A percentile compares a stretch with the other conserved stretches of the same genome.
Conservation (phyloP, 2,113 vertebrate species). For the Chinchilla lanigera region DNA sequence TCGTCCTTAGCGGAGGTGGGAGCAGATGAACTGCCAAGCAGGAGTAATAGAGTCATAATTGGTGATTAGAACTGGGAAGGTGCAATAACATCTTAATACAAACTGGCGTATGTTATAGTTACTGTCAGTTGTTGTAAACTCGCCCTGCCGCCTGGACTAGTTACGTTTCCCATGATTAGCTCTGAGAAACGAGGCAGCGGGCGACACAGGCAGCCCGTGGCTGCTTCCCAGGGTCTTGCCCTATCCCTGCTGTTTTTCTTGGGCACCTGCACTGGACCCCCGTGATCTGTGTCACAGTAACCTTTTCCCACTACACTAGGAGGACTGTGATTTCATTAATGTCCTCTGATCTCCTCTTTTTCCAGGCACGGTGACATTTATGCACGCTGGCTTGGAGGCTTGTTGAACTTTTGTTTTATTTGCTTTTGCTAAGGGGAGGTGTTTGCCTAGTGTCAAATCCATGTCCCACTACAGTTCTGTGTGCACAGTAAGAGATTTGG, state of each 20-base stretch:
- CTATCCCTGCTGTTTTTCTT: constrained; percentile 64
- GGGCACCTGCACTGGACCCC: neutral
- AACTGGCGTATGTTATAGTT: constrained; percentile 85
- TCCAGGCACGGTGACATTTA: constrained; percentile 49
- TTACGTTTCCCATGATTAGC: constrained; percentile 68
- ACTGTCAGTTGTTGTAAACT: constrained; percentile 86
- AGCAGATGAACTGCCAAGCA: constrained; percentile 97
- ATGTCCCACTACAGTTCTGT: neutral
- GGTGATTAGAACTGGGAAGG: constrained; percentile 94
- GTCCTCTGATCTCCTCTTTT: constrained; percentile 45
- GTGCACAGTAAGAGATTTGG: neutral
- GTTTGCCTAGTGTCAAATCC: neutral
- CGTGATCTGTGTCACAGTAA: neutral
- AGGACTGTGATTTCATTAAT: neutral
- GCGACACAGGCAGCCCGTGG: neutral
- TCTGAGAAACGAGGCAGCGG: constrained; percentile 48
- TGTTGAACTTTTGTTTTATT: constrained; percentile 58
- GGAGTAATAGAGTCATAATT: constrained; percentile 99
- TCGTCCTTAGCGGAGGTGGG: constrained; percentile 89
- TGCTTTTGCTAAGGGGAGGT: constrained; percentile 48
- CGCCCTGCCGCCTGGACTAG: constrained; percentile 45
- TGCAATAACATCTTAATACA: constrained; percentile 91
- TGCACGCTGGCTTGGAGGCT: constrained; percentile 25
- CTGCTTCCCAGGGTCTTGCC: constrained; percentile 76
- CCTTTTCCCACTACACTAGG: constrained; percentile 48